phyloP scores from a whole-genome alignment of 2,797 vertebrate species.

The Saxicola maurus region DNA sequence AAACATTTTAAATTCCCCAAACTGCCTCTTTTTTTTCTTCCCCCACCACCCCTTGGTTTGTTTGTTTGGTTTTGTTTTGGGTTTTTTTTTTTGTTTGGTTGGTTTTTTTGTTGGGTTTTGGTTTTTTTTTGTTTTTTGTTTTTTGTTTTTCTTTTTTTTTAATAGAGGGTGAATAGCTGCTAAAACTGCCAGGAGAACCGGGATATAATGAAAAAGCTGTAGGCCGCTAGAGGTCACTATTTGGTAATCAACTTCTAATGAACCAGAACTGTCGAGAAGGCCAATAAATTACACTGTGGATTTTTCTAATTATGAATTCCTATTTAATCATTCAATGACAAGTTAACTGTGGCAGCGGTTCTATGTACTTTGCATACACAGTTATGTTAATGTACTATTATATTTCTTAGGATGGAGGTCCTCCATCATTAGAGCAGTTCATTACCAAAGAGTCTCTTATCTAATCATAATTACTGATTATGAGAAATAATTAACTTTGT shows the following conservation, averaged over 20 bases:
- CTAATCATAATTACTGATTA: conserved; percentile 94
- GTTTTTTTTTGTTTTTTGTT: not conserved
- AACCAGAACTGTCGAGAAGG: conserved; percentile 85
- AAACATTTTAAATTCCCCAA: conserved; percentile 16
- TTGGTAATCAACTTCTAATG: conserved; percentile 90
- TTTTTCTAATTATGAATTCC: conserved; percentile 95
- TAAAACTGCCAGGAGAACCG: not conserved
- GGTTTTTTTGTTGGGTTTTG: not conserved
- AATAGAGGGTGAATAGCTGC: not conserved
- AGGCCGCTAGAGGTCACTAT: conserved; percentile 90
- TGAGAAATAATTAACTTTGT: conserved; percentile 87
- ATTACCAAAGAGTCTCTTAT: conserved; percentile 88
- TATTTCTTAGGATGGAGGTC: conserved; percentile 79
- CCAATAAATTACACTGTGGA: conserved; percentile 88
- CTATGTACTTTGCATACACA: conserved; percentile 78
- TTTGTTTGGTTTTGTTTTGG: not conserved
- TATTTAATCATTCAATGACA: conserved; percentile 96
- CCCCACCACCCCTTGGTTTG: no score
- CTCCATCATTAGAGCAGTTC: conserved; percentile 85
- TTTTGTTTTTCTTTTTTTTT: no score
- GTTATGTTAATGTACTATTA: conserved; percentile 88
- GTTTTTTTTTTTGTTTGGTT: no score
- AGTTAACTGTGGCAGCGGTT: conserved; percentile 77
- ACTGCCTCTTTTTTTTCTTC: not conserved
- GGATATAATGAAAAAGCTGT: conserved; percentile 29